These are phyloP conservation scores for Apamea anceps DNA, from an alignment of 2,888 invertebrate species.

Conservation along the genomic window DNA sequence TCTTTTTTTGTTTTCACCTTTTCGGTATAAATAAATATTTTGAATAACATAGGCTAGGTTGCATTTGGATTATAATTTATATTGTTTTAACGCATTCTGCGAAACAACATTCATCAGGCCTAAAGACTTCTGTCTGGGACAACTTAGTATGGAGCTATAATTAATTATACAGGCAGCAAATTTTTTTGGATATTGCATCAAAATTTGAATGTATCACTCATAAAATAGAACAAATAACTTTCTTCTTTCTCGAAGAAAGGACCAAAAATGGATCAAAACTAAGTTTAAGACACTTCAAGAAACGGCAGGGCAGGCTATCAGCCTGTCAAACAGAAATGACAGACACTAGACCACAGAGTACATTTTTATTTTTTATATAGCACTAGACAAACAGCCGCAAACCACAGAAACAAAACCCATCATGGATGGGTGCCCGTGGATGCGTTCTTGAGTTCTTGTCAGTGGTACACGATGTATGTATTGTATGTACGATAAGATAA, in stretches of 20 bases:
- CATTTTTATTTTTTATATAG: too few species aligned
- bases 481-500: too few species aligned
- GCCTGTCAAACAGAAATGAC: background rate
- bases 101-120: slow-evolving; percentile 16
- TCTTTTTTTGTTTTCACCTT: background rate
- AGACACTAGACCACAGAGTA: too few species aligned
- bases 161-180: background rate
- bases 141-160: background rate
- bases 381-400: too few species aligned
- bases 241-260: slow-evolving; percentile 9
- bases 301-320: background rate
- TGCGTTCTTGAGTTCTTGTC: too few species aligned
- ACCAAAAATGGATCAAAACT: slow-evolving; percentile 7
- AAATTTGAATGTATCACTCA: slow-evolving; percentile 10
- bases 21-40: background rate
- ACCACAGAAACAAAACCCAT: too few species aligned
- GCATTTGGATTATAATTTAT: slow-evolving; percentile 10
- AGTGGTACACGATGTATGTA: too few species aligned
- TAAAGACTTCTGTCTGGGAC: background rate
- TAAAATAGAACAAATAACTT: background rate
- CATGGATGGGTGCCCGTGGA: too few species aligned
- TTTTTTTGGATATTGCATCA: background rate
- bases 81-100: slow-evolving; percentile 16
- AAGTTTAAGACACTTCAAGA: background rate
- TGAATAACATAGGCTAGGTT: slow-evolving; percentile 15